Base-by-base conservation (phyloP, 2,113 vertebrate genomes). In the Zapus hudsonius region DNA sequence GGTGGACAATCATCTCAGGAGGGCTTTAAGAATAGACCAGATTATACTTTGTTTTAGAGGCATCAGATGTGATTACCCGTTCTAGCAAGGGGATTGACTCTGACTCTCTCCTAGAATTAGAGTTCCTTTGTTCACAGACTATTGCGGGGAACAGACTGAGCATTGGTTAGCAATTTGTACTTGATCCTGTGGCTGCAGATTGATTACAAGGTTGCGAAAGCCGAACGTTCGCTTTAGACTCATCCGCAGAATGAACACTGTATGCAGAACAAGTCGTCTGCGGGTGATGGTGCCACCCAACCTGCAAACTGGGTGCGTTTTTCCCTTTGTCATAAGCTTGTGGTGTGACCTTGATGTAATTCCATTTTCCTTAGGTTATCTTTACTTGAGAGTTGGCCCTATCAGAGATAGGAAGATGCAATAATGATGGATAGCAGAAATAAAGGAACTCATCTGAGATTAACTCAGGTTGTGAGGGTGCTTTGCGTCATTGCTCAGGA, bases 21-120 rank as follows among this genome's bases (percentile, higher is more conserved):
- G 84, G 89, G 74, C 73, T 82, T 91, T 91, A 90, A 96, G 78
- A 93, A 90, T 70, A 96, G 91, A 92, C 47, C 74, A 84, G 89
- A 87, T 92, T 91, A 87, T 79, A 70, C 87, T 89, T 91, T 95
- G 69, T 93, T 69, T 92, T 66, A 52, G 38, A 44, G 59, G 89
- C 78, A 38, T 91, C 69, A 12, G 63, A 95, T 78, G 67, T 92
- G 93, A 95, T 96, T 94, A 92, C 87, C 76, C 12, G 0, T 91
- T 94, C 87, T 73, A 52, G 59, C 5, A 72, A 95, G 84, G 74
- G 76, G 79, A 29, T 19, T 70, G 84, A 93, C 84, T 89, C 86
- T 0, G 3, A 91, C 61, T 29, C 74, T 59, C 69, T 61, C 64
- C 42, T 6, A 22, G 89, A 87, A 64, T 70, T 70, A 57, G 66